Evolutionary conservation across 2,888 invertebrate species (phyloP), one percentile per base, ranked within the genome.

Genomic region (Callyntrura sp.): DNA sequence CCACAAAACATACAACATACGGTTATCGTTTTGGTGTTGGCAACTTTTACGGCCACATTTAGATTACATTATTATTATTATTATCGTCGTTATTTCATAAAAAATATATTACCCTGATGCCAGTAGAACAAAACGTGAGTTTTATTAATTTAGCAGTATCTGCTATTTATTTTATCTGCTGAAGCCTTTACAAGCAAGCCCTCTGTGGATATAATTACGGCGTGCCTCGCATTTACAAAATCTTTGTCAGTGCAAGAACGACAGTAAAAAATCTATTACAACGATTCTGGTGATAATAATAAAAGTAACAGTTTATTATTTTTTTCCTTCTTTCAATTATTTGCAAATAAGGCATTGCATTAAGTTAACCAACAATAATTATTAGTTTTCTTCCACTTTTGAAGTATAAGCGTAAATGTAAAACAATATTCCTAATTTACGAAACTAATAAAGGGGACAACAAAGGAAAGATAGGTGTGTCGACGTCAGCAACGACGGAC

Each of bases 391-490:
- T 25, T 25, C n/a, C 3, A 51, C 14, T n/a, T 14, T 51, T 51
- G 12, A 12, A 51, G n/a, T 51, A 12, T n/a, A 51, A 8, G 51
- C 1, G 51, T 23, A 25, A 62, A 25, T 62, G 20, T 23, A 23
- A 12, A 65, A 65, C 43, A 25, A 65, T 62, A 48, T 76, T 8
- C 11, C 11, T 76, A 76, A 51, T 76, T 48, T 51, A 76, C 45
- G 43, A 35, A 68, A 3, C 35, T 68, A 68, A n/a, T 68, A 35
- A 68, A 68, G 14, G 35, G 28, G 35, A 68, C 68, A 68, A 68
- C 68, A 73, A 43, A 70, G 43, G 43, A 28, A 68, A 23, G 55
- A 55, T 28, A 78, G 78, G 78, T 70, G 45, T 70, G 70, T 70
- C 70, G 45, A 70, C 20, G 23, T 14, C 28, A 79, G 8, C 57